A percentile compares a stretch with the other conserved stretches of the same genome.
phyloP scores from a whole-genome alignment of 2,113 vertebrate species.

The Shinisaurus crocodilurus region DNA sequence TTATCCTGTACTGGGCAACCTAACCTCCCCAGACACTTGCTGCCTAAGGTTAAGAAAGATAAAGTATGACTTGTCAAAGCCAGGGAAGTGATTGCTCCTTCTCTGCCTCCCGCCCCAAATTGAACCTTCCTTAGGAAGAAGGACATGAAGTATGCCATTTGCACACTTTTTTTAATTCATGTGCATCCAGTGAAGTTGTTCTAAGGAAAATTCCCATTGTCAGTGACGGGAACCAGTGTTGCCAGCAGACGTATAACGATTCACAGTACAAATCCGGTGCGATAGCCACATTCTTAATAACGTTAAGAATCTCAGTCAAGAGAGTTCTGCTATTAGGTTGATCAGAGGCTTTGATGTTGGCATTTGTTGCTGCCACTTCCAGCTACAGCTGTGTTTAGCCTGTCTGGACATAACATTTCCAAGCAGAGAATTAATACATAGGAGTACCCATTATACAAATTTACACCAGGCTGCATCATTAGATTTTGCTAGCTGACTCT shows the following conservation, averaged over 20 bases:
- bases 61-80: not conserved
- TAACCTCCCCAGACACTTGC: too few relatives aligned
- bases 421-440: fast-evolving
- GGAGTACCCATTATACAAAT: not conserved
- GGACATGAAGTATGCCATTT: not conserved
- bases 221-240: not conserved
- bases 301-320: not conserved
- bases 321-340: not conserved
- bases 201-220: not conserved
- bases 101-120: not conserved
- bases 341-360: not conserved
- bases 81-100: not conserved
- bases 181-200: not conserved
- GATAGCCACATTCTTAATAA: not conserved
- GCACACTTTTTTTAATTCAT: not conserved
- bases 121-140: not conserved
- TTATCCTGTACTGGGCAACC: not conserved
- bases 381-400: not conserved
- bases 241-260: not conserved
- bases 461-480: not conserved
- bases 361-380: not conserved
- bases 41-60: not conserved
- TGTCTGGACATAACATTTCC: fast-evolving
- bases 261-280: fast-evolving
- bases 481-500: not conserved